A percentile compares a stretch with the other conserved stretches of the same genome.
Evolutionary conservation across 2,113 vertebrate genomes (phyloP).

Genomic region (Cyanistes caeruleus): DNA sequence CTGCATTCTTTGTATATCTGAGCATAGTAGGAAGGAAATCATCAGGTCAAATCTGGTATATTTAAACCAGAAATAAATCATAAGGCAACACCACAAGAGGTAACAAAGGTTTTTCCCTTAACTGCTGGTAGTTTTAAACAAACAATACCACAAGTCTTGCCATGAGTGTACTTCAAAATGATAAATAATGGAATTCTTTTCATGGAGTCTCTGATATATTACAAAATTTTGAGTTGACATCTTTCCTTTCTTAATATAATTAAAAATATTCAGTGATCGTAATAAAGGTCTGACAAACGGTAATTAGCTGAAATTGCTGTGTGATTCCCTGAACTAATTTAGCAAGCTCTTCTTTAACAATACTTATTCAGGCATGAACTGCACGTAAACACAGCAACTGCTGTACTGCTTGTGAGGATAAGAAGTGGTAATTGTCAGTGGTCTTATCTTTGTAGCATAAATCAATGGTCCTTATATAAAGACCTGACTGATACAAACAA

Average conservation of each 20-base stretch:
- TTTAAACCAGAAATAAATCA: background rate
- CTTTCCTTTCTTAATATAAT: conserved; percentile 38
- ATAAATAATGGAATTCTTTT: background rate
- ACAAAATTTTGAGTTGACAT: background rate
- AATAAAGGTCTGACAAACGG: conserved; percentile 44
- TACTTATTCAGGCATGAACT: background rate
- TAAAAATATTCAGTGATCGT: conserved; percentile 33
- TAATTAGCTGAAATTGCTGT: conserved; percentile 56
- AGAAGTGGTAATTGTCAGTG: background rate
- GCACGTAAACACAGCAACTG: background rate
- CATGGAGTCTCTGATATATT: background rate
- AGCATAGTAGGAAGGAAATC: background rate
- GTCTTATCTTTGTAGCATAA: background rate
- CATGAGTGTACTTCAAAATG: accelerated
- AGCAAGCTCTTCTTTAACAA: conserved; percentile 29
- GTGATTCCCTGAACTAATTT: conserved; percentile 45
- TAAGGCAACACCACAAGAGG: background rate
- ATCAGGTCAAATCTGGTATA: background rate
- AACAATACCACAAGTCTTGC: background rate
- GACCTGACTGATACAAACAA: background rate
- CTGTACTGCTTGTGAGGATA: background rate
- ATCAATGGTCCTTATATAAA: background rate
- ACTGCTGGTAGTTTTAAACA: background rate
- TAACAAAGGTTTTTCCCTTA: background rate
- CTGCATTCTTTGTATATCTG: background rate